Evolutionary conservation across 2,888 invertebrate species (phyloP), one percentile per base, ranked within the genome.

Genomic region (Machimus rusticus): DNA sequence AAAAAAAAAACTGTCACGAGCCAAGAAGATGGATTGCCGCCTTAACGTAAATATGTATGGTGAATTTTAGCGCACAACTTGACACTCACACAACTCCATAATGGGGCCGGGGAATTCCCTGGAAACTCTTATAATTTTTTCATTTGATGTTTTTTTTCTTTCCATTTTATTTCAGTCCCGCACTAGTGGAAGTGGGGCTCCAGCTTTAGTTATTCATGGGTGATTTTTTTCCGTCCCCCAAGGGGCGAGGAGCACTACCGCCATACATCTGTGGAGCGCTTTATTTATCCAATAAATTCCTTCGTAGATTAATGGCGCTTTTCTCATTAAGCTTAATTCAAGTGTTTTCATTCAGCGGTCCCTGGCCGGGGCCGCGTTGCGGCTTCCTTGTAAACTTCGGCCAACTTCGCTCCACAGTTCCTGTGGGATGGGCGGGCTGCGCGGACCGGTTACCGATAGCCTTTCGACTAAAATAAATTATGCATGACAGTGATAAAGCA

Each of bases 241-340:
- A 66, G 23, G 66, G 66, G 66, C 12, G 23, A 19, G 6, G 12
- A 28, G 4, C 2, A 23, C 51, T 51, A 51, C 74, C 16, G n/a
- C 14, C 39, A 28, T 76, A 28, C 34, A 23, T 14, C 46, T 39
- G 46, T 46, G 79, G 79, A 39, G 81, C 82, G 77, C 84, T 88
- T 86, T 66, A 66, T 87, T 88, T 88, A 88, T 79, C 88, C 87
- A 88, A 88, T 88, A 88, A 88, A 88, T 87, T 88, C 87, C 86
- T 86, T 76, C 46, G 85, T 74, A 87, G 88, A 88, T 88, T 87
- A 88, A 88, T 88, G 88, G 86, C 86, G 87, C 87, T 88, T 86
- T 88, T 84, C 88, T 88, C 88, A 87, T 88, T 88, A 88, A 88
- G 88, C 79, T 88, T 88, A 87, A 88, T 88, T 88, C 86, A 87